Evolutionary conservation across 2,888 invertebrate species (phyloP).

Genomic region (Gymnocheta viridis): DNA sequence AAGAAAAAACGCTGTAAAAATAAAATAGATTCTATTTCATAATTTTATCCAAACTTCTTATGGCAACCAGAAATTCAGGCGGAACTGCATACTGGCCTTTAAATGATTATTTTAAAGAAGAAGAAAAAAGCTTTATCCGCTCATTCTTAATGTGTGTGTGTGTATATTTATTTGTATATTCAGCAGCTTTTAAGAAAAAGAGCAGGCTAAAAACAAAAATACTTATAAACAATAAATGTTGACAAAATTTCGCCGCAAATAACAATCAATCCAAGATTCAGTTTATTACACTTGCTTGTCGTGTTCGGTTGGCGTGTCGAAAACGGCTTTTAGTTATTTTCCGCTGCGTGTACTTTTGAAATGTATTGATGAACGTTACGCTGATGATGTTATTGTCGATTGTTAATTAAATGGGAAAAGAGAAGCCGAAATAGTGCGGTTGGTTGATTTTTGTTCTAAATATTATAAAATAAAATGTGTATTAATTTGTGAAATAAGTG

Average conservation of each 20-base stretch:
- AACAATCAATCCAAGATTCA: conserved; percentile 36
- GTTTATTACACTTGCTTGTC: conserved; percentile 64
- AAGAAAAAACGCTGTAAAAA: too few relatives aligned
- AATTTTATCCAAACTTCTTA: too few relatives aligned
- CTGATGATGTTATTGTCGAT: conserved; percentile 15
- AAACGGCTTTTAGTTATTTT: conserved; percentile 41
- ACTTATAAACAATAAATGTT: conserved; percentile 8
- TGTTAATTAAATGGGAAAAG: conserved; percentile 28
- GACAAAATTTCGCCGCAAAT: conserved; percentile 44
- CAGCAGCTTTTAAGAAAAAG: conserved; percentile 34
- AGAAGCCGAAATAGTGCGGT: neutral
- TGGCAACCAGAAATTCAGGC: too few relatives aligned
- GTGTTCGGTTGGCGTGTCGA: conserved; percentile 33
- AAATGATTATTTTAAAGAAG: neutral
- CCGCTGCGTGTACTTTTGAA: conserved; percentile 7
- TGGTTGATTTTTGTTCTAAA: conserved; percentile 5
- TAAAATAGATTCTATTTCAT: too few relatives aligned
- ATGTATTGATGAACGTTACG: conserved; percentile 11
- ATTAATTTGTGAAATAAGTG: conserved; percentile 13
- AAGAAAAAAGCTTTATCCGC: conserved; percentile 23
- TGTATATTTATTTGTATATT: neutral
- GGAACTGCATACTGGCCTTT: neutral
- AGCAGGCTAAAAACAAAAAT: conserved; percentile 12
- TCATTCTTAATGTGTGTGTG: neutral
- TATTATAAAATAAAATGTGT: neutral